Evolutionary conservation across 1,140 invertebrate genomes (phyloP).

Genomic region (Leptinotarsa lineolata): DNA sequence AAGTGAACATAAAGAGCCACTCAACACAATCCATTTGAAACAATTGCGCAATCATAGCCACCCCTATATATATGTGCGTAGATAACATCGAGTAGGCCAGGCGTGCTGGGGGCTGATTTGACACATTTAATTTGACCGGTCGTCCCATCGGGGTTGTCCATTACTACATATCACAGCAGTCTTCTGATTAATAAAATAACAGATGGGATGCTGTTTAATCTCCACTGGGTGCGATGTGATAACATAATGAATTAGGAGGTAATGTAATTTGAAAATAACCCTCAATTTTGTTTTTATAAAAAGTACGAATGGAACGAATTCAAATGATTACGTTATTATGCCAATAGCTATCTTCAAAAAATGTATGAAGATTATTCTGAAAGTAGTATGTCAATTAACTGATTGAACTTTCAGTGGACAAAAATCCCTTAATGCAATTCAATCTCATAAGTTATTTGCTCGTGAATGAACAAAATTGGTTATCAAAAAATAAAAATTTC

Average conservation of each 20-base stretch:
- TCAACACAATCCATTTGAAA: conserved; percentile 46
- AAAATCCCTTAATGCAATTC: too few species aligned
- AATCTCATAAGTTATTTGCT: too few species aligned
- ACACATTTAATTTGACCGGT: conserved; percentile 51
- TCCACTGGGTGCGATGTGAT: conserved; percentile 24
- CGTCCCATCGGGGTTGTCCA: conserved; percentile 41
- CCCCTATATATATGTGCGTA: conserved; percentile 38
- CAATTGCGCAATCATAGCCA: conserved; percentile 46
- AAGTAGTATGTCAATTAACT: too few species aligned
- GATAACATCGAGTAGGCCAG: conserved; percentile 34
- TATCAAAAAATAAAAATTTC: too few species aligned
- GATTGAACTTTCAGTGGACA: too few species aligned
- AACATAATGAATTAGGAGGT: conserved; percentile 21
- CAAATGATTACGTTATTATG: too few species aligned
- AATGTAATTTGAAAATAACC: background rate
- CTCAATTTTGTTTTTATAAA: too few species aligned
- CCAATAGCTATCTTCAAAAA: too few species aligned
- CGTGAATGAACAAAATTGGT: too few species aligned
- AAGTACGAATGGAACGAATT: too few species aligned
- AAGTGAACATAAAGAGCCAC: conserved; percentile 31
- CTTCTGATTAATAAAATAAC: conserved; percentile 42
- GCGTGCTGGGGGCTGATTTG: conserved; percentile 45
- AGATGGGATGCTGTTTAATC: conserved; percentile 36
- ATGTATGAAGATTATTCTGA: too few species aligned
- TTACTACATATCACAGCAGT: conserved; percentile 31